phyloP scores from a whole-genome alignment of 2,797 vertebrate genomes.

The Crenuchus spilurus region DNA sequence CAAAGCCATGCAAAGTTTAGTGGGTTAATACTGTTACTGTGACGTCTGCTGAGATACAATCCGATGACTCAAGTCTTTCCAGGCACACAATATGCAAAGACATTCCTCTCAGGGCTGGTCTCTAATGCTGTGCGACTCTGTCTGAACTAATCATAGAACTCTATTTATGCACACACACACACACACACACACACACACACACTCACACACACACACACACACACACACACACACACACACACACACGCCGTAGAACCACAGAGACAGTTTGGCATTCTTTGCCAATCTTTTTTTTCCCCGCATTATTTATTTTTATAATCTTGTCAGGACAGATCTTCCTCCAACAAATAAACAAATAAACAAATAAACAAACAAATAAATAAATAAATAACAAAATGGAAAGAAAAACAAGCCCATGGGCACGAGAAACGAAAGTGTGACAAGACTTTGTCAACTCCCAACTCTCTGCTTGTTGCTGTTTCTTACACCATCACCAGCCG shows the following conservation, averaged over 20 bases:
- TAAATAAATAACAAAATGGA: background rate
- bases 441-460: conserved; percentile 32
- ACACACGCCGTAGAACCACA: conserved; percentile 12
- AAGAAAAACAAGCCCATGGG: conserved; percentile 49
- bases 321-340: conserved; percentile 45
- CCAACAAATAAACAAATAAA: background rate
- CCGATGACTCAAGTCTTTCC: background rate
- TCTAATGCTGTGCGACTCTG: conserved; percentile 22
- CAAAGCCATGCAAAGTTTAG: background rate
- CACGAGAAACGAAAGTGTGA: conserved; percentile 41
- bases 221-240: background rate
- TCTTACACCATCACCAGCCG: conserved; percentile 29
- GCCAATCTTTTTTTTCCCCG: conserved; percentile 34
- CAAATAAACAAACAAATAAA: background rate
- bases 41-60: background rate
- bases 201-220: background rate
- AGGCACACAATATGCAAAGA: conserved; percentile 5
- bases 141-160: conserved; percentile 14
- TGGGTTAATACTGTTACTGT: background rate
- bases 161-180: background rate
- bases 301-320: conserved; percentile 49
- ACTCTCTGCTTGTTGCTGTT: conserved; percentile 40
- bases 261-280: conserved; percentile 26
- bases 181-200: background rate
- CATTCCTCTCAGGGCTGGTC: conserved; percentile 1